A percentile compares a stretch with the other conserved stretches of the same genome.
Conservation (phyloP, 2,888 invertebrate species). For the Drosophila anceps region DNA sequence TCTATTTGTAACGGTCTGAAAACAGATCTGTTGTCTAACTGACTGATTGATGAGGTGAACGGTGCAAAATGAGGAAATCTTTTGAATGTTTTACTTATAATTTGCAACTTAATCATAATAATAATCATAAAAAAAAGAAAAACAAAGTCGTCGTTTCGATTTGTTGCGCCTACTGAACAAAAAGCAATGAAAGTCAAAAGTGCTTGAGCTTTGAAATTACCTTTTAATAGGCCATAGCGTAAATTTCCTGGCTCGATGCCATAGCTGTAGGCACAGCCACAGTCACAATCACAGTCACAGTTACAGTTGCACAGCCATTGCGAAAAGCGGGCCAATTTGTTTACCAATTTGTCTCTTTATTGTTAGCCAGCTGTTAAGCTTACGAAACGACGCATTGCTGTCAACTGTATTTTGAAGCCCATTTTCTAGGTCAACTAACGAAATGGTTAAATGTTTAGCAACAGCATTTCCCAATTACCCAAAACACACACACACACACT, state of each 20-base stretch:
- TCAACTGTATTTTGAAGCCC: constrained; percentile 21
- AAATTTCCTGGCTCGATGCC: constrained; percentile 69
- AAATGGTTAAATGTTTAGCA: constrained; percentile 24
- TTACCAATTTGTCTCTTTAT: constrained; percentile 42
- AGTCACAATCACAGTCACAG: constrained; percentile 30
- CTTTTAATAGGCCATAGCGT: constrained; percentile 64
- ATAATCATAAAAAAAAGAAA: not conserved
- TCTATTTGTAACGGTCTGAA: constrained; percentile 23
- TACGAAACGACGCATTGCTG: constrained; percentile 44
- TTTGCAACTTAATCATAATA: constrained; percentile 47
- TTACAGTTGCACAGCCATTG: constrained; percentile 38
- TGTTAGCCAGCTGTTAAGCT: constrained; percentile 19
- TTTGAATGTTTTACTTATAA: constrained; percentile 32
- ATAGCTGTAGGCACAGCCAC: constrained; percentile 28
- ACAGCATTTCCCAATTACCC: constrained; percentile 38
- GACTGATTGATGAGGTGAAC: constrained; percentile 39
- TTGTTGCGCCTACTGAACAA: constrained; percentile 48
- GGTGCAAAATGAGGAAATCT: constrained; percentile 71
- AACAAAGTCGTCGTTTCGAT: constrained; percentile 35
- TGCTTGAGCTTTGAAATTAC: constrained; percentile 51
- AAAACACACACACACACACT: not conserved
- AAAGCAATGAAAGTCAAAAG: constrained; percentile 56
- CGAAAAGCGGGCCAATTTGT: constrained; percentile 61
- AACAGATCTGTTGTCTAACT: constrained; percentile 29
- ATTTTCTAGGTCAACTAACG: constrained; percentile 68